A percentile compares a stretch with the other conserved stretches of the same genome.
These are phyloP conservation scores for Oscheius sp. DNA, from an alignment of 2,888 invertebrate species.

Conservation along the genomic window DNA sequence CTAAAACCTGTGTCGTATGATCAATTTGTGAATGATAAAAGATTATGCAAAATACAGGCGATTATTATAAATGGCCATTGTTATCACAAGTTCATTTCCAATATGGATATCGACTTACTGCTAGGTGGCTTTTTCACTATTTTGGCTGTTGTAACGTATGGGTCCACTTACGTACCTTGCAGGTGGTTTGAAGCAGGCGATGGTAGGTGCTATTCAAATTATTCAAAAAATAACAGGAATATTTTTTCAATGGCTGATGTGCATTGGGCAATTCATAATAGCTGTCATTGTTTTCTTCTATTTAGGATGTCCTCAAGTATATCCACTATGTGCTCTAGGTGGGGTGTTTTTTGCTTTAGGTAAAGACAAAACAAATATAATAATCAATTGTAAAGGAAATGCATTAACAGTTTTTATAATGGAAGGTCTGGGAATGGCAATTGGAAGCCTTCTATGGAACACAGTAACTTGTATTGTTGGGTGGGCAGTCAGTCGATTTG, in stretches of 20 bases:
- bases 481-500: conserved; percentile 53
- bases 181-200: conserved; percentile 53
- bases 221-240: conserved; percentile 26
- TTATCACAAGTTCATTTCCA: not conserved
- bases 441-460: conserved; percentile 54
- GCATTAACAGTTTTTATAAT: conserved; percentile 41
- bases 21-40: too few relatives aligned
- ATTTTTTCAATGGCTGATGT: conserved; percentile 54
- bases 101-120: conserved; percentile 39
- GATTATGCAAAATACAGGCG: too few relatives aligned
- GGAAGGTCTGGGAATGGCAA: conserved; percentile 53
- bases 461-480: conserved; percentile 42
- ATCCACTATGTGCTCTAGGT: conserved; percentile 45
- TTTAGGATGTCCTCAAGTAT: conserved; percentile 33
- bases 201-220: conserved; percentile 31
- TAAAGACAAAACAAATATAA: not conserved
- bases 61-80: not conserved
- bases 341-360: conserved; percentile 52
- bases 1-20: too few relatives aligned
- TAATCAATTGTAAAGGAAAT: conserved; percentile 7
- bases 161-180: conserved; percentile 51
- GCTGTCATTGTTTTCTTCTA: conserved; percentile 37
- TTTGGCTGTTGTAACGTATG: conserved; percentile 44
- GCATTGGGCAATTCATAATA: conserved; percentile 46
- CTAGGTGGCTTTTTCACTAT: conserved; percentile 43